phyloP scores from a whole-genome alignment of 2,797 vertebrate genomes.

The Fundulus diaphanus region DNA sequence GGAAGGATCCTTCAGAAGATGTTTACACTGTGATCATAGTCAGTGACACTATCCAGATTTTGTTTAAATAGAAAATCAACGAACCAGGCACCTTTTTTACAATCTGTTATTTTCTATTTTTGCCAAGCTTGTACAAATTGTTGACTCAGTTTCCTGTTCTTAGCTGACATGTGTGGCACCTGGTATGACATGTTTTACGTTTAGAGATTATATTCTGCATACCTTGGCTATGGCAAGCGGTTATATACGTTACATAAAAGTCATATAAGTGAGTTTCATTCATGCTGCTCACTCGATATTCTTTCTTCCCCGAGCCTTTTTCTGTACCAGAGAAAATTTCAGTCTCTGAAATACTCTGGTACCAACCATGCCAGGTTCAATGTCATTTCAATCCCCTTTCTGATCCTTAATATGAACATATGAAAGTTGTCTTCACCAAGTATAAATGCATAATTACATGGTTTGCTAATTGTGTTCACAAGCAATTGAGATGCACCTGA shows the following conservation, averaged over 20 bases:
- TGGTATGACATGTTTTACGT: background rate
- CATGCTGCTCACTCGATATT: background rate
- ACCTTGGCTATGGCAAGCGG: background rate
- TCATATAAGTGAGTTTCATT: background rate
- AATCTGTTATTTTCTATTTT: background rate
- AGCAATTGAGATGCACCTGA: background rate
- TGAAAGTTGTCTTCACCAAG: background rate
- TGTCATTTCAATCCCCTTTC: background rate
- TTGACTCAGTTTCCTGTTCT: background rate
- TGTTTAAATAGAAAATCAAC: background rate
- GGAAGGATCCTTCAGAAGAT: background rate
- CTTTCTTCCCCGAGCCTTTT: background rate
- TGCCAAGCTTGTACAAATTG: background rate
- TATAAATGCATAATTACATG: background rate
- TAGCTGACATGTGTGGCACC: too few relatives aligned
- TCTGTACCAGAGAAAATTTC: background rate
- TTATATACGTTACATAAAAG: background rate
- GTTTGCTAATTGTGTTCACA: background rate
- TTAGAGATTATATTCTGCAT: background rate
- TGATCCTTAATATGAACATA: too few relatives aligned
- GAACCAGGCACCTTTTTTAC: too few relatives aligned
- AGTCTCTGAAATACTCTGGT: background rate
- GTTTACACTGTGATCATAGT: background rate
- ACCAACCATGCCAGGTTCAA: background rate
- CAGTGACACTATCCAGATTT: background rate